A percentile compares a stretch with the other conserved stretches of the same genome.
These are phyloP conservation scores for Petrocephalus zakoni DNA, from an alignment of 2,113 vertebrate genomes.

Conservation along the genomic window DNA sequence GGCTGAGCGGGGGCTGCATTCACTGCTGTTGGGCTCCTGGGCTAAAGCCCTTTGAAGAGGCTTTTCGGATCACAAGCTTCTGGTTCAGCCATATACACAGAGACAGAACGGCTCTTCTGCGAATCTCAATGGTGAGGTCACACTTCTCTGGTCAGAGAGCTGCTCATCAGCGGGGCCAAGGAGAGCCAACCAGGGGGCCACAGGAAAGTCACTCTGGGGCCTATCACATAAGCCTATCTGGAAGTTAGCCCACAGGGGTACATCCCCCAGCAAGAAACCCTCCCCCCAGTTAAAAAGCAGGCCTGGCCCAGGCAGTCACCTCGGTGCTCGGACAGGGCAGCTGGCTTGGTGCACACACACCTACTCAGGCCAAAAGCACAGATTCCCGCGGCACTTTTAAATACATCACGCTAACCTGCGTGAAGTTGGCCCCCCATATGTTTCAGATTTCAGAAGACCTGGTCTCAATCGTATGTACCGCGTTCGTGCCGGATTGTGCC, in stretches of 20 bases:
- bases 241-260: too few relatives aligned
- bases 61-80: too few relatives aligned
- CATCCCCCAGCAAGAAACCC: neutral
- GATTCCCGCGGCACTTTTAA: neutral
- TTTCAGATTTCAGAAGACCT: too few relatives aligned
- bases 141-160: neutral
- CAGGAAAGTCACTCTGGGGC: too few relatives aligned
- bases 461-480: too few relatives aligned
- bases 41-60: neutral
- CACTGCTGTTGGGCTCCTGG: neutral
- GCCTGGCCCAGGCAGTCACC: neutral
- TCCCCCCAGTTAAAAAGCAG: neutral
- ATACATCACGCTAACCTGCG: neutral
- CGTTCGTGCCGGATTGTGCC: too few relatives aligned
- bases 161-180: neutral
- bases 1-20: neutral
- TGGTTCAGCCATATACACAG: neutral
- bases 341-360: too few relatives aligned
- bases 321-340: neutral
- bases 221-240: too few relatives aligned
- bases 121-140: neutral
- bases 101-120: neutral
- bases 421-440: too few relatives aligned
- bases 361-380: neutral
- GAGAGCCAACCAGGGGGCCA: too few relatives aligned